Evolutionary conservation across 2,113 vertebrate genomes (phyloP), one percentile per base, ranked within the genome.

Genomic region (Mustelus asterias): DNA sequence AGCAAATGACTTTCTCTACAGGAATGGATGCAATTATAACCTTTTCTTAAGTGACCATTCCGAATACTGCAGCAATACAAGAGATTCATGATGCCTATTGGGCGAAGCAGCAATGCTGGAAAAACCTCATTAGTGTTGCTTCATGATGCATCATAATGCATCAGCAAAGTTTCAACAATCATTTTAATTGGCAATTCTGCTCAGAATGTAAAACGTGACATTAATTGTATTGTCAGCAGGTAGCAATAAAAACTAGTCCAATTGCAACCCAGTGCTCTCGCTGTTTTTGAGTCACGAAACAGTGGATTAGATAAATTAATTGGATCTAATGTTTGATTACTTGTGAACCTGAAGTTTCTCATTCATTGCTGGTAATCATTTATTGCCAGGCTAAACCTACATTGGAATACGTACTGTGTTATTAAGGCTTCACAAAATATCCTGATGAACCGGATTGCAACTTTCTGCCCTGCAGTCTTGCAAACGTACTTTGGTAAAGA

Each of bases 131-230:
- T 93, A 93, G 89, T 93, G 89, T 63, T 93, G 89, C 89, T 93
- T 93, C 89, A 93, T 20, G 89, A n/a, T 65, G 89, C 60, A 93
- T 93, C 89, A 65, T 41, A 93, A 93, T 93, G 18, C 89, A 93
- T 65, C 89, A 65, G 89, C 63, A 93, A 93, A 65, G 60, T 93
- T 63, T 93, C 16, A 93, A 93, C 60, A 67, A 93, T 93, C 60
- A 93, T 93, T 93, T 93, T 67, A 93, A 67, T 93, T 93, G 89
- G 60, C 65, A 67, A 37, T 93, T 65, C 89, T 65, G 89, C 67
- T 93, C 2, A 18, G 33, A 65, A 37, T 67, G n/a, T 67, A 93
- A 93, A 65, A 93, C 65, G 16, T 93, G 89, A 93, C 89, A 93
- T 93, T 65, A 93, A 93, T 93, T 93, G 60, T 37, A 37, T 93